phyloP scores from a whole-genome alignment of 2,888 invertebrate species.

The Dermolepida albohirtum region DNA sequence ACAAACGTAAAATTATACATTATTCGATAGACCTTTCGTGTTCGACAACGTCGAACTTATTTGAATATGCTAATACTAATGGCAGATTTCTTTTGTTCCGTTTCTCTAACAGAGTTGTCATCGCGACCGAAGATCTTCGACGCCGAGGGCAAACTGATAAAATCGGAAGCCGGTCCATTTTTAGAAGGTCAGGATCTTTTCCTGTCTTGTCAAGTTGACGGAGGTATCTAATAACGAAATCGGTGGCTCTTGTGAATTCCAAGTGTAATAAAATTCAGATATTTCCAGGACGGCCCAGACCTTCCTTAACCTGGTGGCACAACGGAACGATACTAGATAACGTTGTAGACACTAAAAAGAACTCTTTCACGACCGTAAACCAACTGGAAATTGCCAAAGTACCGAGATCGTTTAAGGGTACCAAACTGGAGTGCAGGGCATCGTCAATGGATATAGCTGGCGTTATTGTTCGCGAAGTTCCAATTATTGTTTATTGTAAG shows the following conservation, averaged over 20 bases:
- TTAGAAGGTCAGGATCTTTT: conserved; percentile 87
- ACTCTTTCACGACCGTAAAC: conserved; percentile 75
- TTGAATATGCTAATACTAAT: conserved; percentile 46
- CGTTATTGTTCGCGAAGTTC: conserved; percentile 78
- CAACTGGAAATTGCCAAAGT: conserved; percentile 80
- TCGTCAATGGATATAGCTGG: conserved; percentile 76
- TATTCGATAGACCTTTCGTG: not conserved
- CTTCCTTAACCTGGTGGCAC: conserved; percentile 86
- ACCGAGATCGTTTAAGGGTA: conserved; percentile 78
- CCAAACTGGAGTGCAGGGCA: conserved; percentile 82
- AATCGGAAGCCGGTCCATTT: conserved; percentile 84
- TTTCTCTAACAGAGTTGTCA: conserved; percentile 76
- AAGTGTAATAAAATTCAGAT: conserved; percentile 33
- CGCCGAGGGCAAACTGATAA: conserved; percentile 83
- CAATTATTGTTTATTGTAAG: conserved; percentile 76
- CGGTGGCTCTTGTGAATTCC: too few species aligned
- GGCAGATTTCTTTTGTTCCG: conserved; percentile 52
- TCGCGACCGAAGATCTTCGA: conserved; percentile 85
- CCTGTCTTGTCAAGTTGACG: conserved; percentile 86
- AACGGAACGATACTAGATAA: conserved; percentile 80
- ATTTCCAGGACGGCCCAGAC: conserved; percentile 80
- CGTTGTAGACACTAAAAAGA: conserved; percentile 76
- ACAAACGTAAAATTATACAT: too few species aligned
- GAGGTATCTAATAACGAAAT: conserved; percentile 72
- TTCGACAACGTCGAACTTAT: conserved; percentile 37